Evolutionary conservation across 2,797 vertebrate species (phyloP).

Genomic region (Melanotaenia parkinsoni): DNA sequence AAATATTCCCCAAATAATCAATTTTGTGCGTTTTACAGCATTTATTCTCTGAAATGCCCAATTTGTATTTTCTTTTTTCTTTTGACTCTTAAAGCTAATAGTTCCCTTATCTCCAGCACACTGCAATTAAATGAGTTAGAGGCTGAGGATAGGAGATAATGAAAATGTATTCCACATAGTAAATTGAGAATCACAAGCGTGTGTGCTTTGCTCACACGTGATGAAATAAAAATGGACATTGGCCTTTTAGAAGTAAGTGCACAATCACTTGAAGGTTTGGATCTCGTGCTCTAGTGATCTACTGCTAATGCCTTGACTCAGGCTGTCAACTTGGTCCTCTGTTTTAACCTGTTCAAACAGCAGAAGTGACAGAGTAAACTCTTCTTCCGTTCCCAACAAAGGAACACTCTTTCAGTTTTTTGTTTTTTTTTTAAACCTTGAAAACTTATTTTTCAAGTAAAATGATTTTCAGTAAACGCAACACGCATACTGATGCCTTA

Average conservation of each 20-base stretch:
- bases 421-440: slow-evolving; percentile 8
- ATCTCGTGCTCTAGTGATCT: slow-evolving; percentile 49
- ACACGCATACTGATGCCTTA: background rate
- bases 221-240: slow-evolving; percentile 68
- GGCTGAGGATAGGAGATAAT: slow-evolving; percentile 72
- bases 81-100: slow-evolving; percentile 57
- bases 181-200: slow-evolving; percentile 66
- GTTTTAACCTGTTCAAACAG: slow-evolving; percentile 41
- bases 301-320: slow-evolving; percentile 45
- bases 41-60: slow-evolving; percentile 23
- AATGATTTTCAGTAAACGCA: background rate
- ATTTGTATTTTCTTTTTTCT: slow-evolving; percentile 46
- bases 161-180: slow-evolving; percentile 64
- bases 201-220: slow-evolving; percentile 42
- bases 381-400: slow-evolving; percentile 27
- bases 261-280: slow-evolving; percentile 49
- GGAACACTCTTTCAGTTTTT: slow-evolving; percentile 12
- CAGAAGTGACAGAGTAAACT: slow-evolving; percentile 34
- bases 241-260: slow-evolving; percentile 59
- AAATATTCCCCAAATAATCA: slow-evolving; percentile 3
- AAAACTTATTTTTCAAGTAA: slow-evolving; percentile 2
- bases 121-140: slow-evolving; percentile 64
- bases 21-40: slow-evolving; percentile 6
- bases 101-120: slow-evolving; percentile 54
- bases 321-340: slow-evolving; percentile 26